A percentile compares a stretch with the other conserved stretches of the same genome.
phyloP scores from a whole-genome alignment of 2,888 invertebrate species.

The Mongoloraphidia duomilia region DNA sequence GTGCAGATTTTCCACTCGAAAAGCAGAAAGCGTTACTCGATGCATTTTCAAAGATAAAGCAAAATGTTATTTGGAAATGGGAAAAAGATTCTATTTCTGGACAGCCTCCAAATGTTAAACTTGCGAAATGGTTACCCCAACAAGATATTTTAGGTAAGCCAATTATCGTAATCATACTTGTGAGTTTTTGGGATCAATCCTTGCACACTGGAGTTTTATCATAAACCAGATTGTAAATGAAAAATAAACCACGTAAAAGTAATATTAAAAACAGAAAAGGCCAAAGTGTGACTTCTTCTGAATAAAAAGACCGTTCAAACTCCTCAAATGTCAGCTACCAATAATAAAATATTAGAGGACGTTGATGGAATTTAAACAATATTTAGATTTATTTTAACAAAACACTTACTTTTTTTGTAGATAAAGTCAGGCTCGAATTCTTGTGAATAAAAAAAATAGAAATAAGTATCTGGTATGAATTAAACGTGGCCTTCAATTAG shows the following conservation, averaged over 20 bases:
- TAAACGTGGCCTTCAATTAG: no score
- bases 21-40: slow-evolving; percentile 7
- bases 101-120: slow-evolving; percentile 13
- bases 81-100: slow-evolving; percentile 8
- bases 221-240: not conserved
- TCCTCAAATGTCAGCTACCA: not conserved
- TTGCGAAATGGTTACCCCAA: slow-evolving; percentile 16
- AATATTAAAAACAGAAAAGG: not conserved
- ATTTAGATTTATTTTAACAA: no score
- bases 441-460: no score
- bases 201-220: not conserved
- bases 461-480: no score
- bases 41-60: slow-evolving; percentile 9
- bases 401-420: no score
- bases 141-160: slow-evolving; percentile 11
- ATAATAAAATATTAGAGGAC: no score
- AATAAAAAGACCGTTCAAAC: no score
- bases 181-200: not conserved
- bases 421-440: no score
- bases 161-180: not conserved
- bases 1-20: slow-evolving; percentile 7
- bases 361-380: no score
- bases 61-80: slow-evolving; percentile 15
- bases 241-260: not conserved
- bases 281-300: not conserved